phyloP scores from a whole-genome alignment of 2,888 invertebrate species.

The Hermaeophaga mercurialis region DNA sequence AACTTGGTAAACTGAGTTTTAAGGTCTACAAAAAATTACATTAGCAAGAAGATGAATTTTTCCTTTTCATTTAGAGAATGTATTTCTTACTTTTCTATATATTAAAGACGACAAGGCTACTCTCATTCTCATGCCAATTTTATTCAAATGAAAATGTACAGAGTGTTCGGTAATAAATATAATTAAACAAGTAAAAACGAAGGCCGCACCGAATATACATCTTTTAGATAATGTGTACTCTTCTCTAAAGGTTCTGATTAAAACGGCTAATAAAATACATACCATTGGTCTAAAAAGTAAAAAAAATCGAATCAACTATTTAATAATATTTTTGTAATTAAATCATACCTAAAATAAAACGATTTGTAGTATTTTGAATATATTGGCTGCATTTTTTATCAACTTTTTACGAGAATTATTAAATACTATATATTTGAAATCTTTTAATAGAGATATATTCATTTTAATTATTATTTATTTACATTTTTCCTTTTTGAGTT shows the following conservation, averaged over 20 bases:
- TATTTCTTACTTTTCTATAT: slow-evolving; percentile 10
- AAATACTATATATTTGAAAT: no score
- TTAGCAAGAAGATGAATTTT: neutral
- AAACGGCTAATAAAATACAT: neutral
- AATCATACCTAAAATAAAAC: no score
- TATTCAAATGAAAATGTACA: neutral
- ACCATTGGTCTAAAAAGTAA: slow-evolving; percentile 4
- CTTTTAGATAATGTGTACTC: neutral
- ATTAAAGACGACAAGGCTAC: slow-evolving; percentile 33
- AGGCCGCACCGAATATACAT: neutral
- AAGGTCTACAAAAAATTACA: slow-evolving; percentile 4
- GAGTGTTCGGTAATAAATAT: neutral
- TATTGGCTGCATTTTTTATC: no score
- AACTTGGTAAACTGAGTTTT: neutral
- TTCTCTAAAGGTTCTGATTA: slow-evolving; percentile 5
- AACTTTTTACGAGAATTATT: no score
- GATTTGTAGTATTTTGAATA: no score
- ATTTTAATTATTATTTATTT: no score
- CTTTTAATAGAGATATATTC: no score
- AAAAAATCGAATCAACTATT: no score
- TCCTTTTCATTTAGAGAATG: neutral
- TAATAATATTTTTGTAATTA: no score
- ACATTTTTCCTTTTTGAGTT: no score
- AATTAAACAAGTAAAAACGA: neutral
- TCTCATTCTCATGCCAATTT: slow-evolving; percentile 3